Percentiles rank a stretch among this genome's conserved stretches.
Evolutionary conservation across 1,140 invertebrate species (phyloP).

Genomic region (Neotoxoptera formosana): DNA sequence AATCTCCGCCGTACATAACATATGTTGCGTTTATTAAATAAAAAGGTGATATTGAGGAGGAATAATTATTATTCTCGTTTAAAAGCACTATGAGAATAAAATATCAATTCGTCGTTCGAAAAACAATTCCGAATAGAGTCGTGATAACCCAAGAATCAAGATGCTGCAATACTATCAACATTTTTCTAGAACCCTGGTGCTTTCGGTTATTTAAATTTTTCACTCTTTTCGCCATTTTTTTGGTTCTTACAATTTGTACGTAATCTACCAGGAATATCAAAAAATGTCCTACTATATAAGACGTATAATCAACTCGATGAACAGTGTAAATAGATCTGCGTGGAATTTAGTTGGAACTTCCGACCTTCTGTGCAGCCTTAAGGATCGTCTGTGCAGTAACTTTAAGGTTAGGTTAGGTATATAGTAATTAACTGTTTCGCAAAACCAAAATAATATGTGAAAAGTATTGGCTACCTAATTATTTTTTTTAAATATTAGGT

Average conservation of each 20-base stretch:
- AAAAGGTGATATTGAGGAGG: not conserved
- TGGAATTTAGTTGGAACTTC: not conserved
- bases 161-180: no score
- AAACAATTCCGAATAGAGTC: not conserved
- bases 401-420: not conserved
- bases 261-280: not conserved
- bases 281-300: not conserved
- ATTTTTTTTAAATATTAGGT: not conserved
- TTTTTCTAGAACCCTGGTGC: not conserved
- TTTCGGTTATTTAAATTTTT: not conserved
- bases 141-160: not conserved
- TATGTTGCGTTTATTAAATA: not conserved
- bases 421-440: not conserved
- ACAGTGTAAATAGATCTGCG: not conserved
- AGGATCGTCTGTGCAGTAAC: not conserved
- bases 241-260: not conserved
- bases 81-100: not conserved
- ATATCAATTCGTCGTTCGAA: not conserved
- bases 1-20: not conserved
- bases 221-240: not conserved
- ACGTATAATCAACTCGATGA: not conserved
- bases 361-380: not conserved
- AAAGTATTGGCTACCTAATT: not conserved
- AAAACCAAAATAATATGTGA: not conserved
- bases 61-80: not conserved